Conservation (phyloP, 1,140 invertebrate species). For the Tetraneura akinire region DNA sequence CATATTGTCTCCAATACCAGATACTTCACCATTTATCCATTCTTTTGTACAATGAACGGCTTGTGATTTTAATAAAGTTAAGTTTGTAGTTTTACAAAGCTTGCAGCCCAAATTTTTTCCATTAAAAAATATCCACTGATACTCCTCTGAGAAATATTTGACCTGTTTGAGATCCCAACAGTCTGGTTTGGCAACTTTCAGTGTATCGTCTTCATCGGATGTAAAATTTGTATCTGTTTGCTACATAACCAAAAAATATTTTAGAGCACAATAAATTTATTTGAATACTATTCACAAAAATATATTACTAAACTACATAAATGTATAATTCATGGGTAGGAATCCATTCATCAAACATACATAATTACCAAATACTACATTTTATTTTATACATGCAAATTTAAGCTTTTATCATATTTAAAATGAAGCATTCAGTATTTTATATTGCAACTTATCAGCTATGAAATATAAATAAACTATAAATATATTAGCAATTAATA, state of each 20-base stretch:
- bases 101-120: conserved; percentile 12
- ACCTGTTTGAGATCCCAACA: conserved; percentile 28
- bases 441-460: conserved; percentile 1
- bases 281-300: not conserved
- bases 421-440: not conserved
- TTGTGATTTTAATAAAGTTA: not conserved
- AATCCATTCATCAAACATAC: not conserved
- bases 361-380: not conserved
- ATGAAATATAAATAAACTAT: not conserved
- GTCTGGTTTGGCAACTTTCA: not conserved
- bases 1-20: not conserved
- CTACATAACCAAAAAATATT: not conserved
- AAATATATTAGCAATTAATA: not conserved
- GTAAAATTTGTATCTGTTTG: not conserved
- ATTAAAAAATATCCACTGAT: not conserved
- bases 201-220: not conserved
- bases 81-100: conserved; percentile 9
- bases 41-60: not conserved
- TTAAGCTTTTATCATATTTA: not conserved
- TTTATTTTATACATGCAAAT: not conserved
- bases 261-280: not conserved
- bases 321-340: not conserved
- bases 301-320: not conserved
- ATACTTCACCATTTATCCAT: conserved; percentile 10
- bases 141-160: conserved; percentile 18